phyloP scores from a whole-genome alignment of 1,140 invertebrate genomes.

The Trissolcus basalis region DNA sequence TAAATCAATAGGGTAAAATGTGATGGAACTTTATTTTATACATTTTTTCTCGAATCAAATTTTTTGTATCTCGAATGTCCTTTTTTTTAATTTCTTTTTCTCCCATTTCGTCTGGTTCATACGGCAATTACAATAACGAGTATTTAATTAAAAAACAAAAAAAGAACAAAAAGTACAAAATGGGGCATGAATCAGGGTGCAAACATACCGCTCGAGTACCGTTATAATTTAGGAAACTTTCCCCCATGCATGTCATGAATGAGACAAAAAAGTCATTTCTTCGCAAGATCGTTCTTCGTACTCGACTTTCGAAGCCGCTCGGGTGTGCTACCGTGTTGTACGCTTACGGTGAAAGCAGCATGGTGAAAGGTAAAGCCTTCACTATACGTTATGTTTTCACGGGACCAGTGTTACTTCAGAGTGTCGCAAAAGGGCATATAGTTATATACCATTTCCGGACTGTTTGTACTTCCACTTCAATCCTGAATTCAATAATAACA shows the following conservation, averaged over 20 bases:
- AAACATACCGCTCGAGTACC: conserved; percentile 23
- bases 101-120: too few species aligned
- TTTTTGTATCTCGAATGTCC: too few species aligned
- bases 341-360: conserved; percentile 56
- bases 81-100: too few species aligned
- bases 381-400: conserved; percentile 33
- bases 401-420: conserved; percentile 33
- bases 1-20: too few species aligned
- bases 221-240: conserved; percentile 49
- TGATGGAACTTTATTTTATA: too few species aligned
- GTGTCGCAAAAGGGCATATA: conserved; percentile 37
- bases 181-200: conserved; percentile 21
- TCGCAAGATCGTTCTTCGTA: conserved; percentile 54
- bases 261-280: conserved; percentile 54
- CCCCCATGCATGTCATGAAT: conserved; percentile 24
- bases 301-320: conserved; percentile 60
- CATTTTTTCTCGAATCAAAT: too few species aligned
- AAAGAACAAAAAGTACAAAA: too few species aligned
- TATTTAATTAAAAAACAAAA: too few species aligned
- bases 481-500: too few species aligned
- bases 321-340: conserved; percentile 41
- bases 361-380: conserved; percentile 57
- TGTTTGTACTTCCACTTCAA: conserved; percentile 9
- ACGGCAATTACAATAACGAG: too few species aligned
- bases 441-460: conserved; percentile 20